Evolutionary conservation across 2,797 vertebrate genomes (phyloP), one percentile per base, ranked within the genome.

Genomic region (Tadarida brasiliensis): DNA sequence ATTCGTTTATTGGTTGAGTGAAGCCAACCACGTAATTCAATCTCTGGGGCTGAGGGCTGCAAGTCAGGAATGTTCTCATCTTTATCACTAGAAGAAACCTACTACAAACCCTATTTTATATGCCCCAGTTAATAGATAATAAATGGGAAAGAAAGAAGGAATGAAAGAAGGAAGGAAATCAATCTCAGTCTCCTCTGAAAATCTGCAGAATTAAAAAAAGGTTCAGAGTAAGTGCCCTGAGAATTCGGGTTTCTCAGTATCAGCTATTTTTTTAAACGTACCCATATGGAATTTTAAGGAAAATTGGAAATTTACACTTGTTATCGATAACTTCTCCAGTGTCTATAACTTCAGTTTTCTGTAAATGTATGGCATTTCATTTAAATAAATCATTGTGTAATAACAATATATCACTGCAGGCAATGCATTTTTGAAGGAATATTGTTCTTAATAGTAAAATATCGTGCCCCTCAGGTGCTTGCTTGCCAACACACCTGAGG

Each of bases 381-480:
- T 12, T 30, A 49, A 81, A 74, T 57, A 67, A 63, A 77, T 57
- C 0, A 17, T 94, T 77, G 93, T 35, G 22, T 61, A 71, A 22
- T 73, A 89, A 86, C 14, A 85, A 4, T 12, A 12, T 80, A 54
- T 56, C n/a, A 63, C 16, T 65, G 49, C 35, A 16, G 59, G 39
- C 17, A 84, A 3, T 49, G 20, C 0, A 0, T 39, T 97, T 96
- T 92, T 57, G 35, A 67, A 92, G 16, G 10, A 81, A 30, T 77
- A 47, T 44, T 54, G 12, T 94, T 96, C 24, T 57, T 17, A 76
- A 19, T 28, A 61, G 86, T 93, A 71, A 90, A 77, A 15, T 96
- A 71, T 14, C n/a, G 56, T 82, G 47, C 33, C 3, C 3, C 81
- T 96, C 70, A 81, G 15, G 0, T 0, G 4, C 63, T 67, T 76